Percentiles rank a stretch among this genome's conserved stretches.
Evolutionary conservation across 2,888 invertebrate species (phyloP).

Genomic region (Euclidia mi): DNA sequence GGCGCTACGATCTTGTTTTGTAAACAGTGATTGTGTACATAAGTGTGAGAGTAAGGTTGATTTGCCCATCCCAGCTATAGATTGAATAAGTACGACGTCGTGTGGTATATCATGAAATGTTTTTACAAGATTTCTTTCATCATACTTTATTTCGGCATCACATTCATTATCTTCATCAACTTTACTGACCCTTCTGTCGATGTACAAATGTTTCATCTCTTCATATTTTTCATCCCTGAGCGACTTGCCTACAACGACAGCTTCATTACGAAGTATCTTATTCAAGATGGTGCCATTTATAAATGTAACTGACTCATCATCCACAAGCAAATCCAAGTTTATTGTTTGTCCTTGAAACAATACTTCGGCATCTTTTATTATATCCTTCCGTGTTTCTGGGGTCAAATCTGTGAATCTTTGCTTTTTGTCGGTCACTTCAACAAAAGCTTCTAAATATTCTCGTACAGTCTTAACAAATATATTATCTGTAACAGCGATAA

Average conservation of each 20-base stretch:
- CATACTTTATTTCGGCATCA: constrained; percentile 12
- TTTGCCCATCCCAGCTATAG: constrained; percentile 33
- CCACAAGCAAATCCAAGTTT: constrained; percentile 12
- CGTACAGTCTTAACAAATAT: not conserved
- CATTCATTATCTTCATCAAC: not conserved
- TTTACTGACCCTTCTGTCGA: constrained; percentile 22
- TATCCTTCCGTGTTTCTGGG: constrained; percentile 8
- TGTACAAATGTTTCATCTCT: constrained; percentile 28
- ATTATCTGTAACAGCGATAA: constrained; percentile 9
- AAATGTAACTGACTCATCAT: constrained; percentile 13
- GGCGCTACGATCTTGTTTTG: too few species aligned
- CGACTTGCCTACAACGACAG: constrained; percentile 20
- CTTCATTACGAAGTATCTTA: constrained; percentile 20
- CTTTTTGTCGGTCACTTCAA: constrained; percentile 4
- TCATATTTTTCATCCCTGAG: constrained; percentile 21
- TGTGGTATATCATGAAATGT: constrained; percentile 8
- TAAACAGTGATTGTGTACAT: too few species aligned
- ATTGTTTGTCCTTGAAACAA: constrained; percentile 28
- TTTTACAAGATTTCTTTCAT: constrained; percentile 22
- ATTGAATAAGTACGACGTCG: constrained; percentile 6
- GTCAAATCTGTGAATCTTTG: constrained; percentile 18
- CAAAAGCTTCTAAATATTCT: constrained; percentile 11
- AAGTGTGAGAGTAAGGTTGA: constrained; percentile 28
- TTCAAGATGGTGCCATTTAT: constrained; percentile 23
- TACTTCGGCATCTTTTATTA: constrained; percentile 16